These are phyloP conservation scores for Tipula unca DNA, from an alignment of 2,888 invertebrate species.

Conservation along the genomic window DNA sequence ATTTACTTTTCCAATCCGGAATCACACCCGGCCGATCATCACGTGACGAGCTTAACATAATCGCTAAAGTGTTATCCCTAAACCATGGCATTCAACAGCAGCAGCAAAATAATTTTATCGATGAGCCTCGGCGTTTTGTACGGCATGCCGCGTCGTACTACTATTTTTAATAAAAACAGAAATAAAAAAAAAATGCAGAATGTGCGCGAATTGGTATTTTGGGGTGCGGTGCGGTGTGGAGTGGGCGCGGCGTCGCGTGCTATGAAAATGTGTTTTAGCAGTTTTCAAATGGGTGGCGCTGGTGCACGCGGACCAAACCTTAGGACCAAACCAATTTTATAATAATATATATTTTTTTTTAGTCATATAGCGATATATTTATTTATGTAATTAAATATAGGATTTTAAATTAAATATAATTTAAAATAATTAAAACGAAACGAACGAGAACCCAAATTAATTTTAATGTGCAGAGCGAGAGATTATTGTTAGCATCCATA, in stretches of 20 bases:
- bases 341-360: not conserved
- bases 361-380: not conserved
- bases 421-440: not conserved
- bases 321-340: no score
- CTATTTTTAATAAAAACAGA: not conserved
- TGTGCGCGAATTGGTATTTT: no score
- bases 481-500: not conserved
- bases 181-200: no score
- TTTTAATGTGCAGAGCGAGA: not conserved
- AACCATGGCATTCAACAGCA: conserved; percentile 56
- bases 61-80: conserved; percentile 69
- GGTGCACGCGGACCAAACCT: no score
- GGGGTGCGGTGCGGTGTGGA: not conserved
- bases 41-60: conserved; percentile 70
- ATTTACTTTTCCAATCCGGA: conserved; percentile 56
- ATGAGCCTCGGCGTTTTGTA: conserved; percentile 9
- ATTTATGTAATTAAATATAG: not conserved
- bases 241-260: not conserved
- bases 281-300: not conserved
- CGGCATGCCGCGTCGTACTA: not conserved
- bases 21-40: conserved; percentile 48
- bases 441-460: not conserved
- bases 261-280: not conserved
- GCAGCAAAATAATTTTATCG: not conserved
- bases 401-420: not conserved